Base-by-base conservation (phyloP, 2,888 invertebrate species). In the Selenia dentaria region DNA sequence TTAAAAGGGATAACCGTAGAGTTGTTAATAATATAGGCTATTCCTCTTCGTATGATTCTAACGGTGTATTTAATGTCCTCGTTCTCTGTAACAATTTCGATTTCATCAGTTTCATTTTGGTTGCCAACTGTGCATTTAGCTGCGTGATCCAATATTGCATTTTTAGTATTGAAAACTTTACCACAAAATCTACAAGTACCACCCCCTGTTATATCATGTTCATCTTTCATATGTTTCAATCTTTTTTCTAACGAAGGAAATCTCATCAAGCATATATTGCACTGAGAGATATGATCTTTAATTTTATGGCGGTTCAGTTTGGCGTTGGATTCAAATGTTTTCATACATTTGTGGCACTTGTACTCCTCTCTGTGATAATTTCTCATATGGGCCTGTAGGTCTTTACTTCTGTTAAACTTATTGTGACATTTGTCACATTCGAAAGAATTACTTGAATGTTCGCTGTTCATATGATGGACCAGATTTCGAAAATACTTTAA, bases 1-100 rank as follows among this genome's bases (percentile, higher is more conserved):
- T 85, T 88, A 34, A 88, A 88, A 0, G 88, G 88, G 9, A 87
- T 54, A 1, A 79, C 82, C 0, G 82, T 83, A 0, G 86, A 80
- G 73, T 77, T 82, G 41, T 86, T 85, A 0, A 88, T 58, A 2
- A 88, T 69, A 13, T 69, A 74, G 0, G 81, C 77, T 10, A 88
- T 67, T 32, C 74, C 74, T 12, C 59, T 68, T 18, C 83, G 65
- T 16, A 83, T 67, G 44, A 74, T 70, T 55, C 72, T 77, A 0
- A 82, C 67, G 0, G 67, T 48, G 3, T 71, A 22, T 22, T 16
- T 16, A 2, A 4, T 16, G 4, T 16, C 16, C 16, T 16, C 16
- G 16, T 70, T 71, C 2, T 67, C 66, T 0, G 62, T 14, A n/a
- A 27, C 31, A 2, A 28, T 22, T 8, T n/a, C 5, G 0, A 13